Evolutionary conservation across 2,113 vertebrate species (phyloP), one percentile per base, ranked within the genome.

Genomic region (Cheirogaleus medius): DNA sequence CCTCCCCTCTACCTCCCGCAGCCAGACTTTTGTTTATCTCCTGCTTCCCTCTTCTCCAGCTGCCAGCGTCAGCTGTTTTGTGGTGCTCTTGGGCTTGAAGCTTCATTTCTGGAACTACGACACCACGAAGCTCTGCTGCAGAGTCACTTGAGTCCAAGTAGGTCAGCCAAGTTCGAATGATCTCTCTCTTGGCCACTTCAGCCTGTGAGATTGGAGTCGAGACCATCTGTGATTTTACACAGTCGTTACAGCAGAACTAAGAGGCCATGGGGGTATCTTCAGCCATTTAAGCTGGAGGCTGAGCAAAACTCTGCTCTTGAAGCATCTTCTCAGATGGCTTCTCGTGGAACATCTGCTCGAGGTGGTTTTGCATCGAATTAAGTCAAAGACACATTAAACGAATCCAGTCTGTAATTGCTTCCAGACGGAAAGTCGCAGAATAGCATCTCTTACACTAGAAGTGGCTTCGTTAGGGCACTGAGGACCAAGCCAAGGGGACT

Each of bases 101-200:
- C 97, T 95, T 94, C 87, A 84, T 44, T 98, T 98, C 77, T 39
- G 58, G 17, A 42, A 47, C 68, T 27, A 52, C 13, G 64, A 27
- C 8, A 0, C 37, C 44, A 90, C 71, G 13, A 5, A 58, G 88
- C 98, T 95, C 89, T 94, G 96, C 97, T 91, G 91, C 90, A 18
- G 97, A 97, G 98, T 97, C 96, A 82, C 78, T 44, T 12, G 86
- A 82, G 94, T 98, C 96, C 93, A 98, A 98, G 96, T 96, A 95
- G 98, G 98, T 85, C 96, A 97, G 97, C 98, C 97, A 97, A 95
- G 94, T 88, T 92, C 80, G 96, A 95, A 90, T 58, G 85, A 93
- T 96, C 96, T 95, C 90, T 80, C 63, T 97, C 94, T 97, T 54
- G 66, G 92, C 96, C 95, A 54, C 93, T 97, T 91, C 94, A 52